A percentile compares a stretch with the other conserved stretches of the same genome.
Evolutionary conservation across 2,113 vertebrate species (phyloP).

Genomic region (Phalacrocorax brasilianus): DNA sequence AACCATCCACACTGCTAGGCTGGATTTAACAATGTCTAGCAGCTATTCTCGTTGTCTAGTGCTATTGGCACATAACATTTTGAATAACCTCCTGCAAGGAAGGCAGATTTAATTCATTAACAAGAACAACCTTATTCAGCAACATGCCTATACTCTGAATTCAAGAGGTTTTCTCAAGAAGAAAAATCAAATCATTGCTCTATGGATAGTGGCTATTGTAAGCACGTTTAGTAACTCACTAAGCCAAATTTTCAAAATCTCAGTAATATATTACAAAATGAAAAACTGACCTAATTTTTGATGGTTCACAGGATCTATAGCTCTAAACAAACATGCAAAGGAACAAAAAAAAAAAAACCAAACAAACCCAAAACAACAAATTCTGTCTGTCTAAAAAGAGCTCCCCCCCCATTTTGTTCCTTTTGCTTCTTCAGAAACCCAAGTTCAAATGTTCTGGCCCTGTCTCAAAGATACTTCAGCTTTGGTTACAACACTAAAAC

Average conservation of each 20-base stretch:
- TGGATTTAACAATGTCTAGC: background rate
- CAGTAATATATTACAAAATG: background rate
- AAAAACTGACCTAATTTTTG: background rate
- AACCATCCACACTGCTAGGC: background rate
- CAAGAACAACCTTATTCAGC: background rate
- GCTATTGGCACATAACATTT: background rate
- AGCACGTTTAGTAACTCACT: background rate
- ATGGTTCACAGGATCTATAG: background rate
- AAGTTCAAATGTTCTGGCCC: background rate
- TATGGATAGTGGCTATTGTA: background rate
- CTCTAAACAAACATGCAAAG: background rate
- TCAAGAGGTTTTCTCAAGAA: background rate
- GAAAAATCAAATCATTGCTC: background rate
- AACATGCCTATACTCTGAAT: background rate
- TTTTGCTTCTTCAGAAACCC: background rate
- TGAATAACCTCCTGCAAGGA: background rate
- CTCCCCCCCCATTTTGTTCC: background rate
- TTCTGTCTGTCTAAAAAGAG: background rate
- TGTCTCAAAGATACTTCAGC: background rate
- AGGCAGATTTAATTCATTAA: background rate
- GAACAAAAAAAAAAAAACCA: background rate
- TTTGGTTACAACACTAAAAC: background rate
- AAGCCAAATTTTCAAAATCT: background rate
- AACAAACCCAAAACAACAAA: background rate
- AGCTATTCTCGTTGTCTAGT: background rate